These are phyloP conservation scores for Drosophila prostipennis DNA, from an alignment of 2,888 invertebrate genomes.

Conservation along the genomic window DNA sequence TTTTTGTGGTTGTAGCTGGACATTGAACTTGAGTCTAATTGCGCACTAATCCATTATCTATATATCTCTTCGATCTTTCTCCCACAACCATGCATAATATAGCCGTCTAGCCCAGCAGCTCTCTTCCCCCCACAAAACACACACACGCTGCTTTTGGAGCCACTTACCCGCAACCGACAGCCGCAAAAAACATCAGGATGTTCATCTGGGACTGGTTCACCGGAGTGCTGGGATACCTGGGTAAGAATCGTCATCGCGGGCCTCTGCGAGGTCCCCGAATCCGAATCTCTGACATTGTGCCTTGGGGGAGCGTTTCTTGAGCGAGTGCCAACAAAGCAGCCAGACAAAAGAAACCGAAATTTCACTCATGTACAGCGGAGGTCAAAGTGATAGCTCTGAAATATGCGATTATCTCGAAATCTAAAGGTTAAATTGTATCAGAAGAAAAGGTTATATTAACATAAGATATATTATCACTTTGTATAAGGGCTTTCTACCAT, in stretches of 20 bases:
- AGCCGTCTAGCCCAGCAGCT: constrained; percentile 59
- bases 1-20: constrained; percentile 43
- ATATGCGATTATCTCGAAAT: neutral
- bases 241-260: constrained; percentile 85
- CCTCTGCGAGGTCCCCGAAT: constrained; percentile 23
- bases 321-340: constrained; percentile 81
- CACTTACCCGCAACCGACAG: constrained; percentile 40
- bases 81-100: neutral
- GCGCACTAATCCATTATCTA: constrained; percentile 31
- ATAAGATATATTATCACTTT: neutral
- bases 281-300: constrained; percentile 52
- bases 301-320: constrained; percentile 65
- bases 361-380: constrained; percentile 22
- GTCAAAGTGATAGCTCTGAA: constrained; percentile 9
- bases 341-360: constrained; percentile 54
- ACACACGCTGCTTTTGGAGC: constrained; percentile 54
- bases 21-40: constrained; percentile 63
- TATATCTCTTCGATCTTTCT: constrained; percentile 14
- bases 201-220: constrained; percentile 98
- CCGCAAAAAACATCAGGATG: constrained; percentile 85
- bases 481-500: neutral
- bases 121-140: constrained; percentile 54
- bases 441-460: neutral
- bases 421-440: neutral
- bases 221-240: constrained; percentile 96